These are phyloP conservation scores for Cancer borealis DNA, from an alignment of 2,888 invertebrate species.

Conservation along the genomic window DNA sequence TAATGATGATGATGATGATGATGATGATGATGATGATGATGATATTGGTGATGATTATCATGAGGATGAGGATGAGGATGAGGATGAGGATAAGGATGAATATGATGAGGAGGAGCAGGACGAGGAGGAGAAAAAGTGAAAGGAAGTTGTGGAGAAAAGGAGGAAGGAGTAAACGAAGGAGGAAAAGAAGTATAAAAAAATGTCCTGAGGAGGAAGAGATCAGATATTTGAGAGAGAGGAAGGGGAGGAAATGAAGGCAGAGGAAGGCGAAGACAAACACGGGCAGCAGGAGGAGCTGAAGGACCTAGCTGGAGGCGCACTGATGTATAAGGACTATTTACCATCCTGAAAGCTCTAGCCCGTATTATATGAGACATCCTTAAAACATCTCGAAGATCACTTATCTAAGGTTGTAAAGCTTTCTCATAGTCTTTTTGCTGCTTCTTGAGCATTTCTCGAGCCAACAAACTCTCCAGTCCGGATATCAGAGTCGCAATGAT, in stretches of 20 bases:
- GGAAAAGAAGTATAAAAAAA: not conserved
- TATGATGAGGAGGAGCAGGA: not conserved
- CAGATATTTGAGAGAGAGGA: not conserved
- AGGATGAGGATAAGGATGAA: no score
- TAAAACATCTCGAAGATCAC: not conserved
- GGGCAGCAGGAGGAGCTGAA: not conserved
- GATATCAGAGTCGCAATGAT: constrained; percentile 24
- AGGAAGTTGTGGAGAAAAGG: not conserved
- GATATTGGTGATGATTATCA: no score
- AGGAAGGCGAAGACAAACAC: not conserved
- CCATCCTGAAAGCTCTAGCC: not conserved
- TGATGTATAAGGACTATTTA: not conserved
- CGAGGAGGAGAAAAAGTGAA: not conserved
- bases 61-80: not conserved
- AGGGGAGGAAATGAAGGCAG: not conserved
- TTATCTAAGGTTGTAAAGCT: not conserved
- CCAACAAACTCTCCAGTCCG: not conserved
- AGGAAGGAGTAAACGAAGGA: not conserved
- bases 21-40: not conserved
- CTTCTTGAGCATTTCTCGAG: not conserved
- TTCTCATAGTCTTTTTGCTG: not conserved
- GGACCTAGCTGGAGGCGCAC: not conserved
- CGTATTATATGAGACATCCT: not conserved
- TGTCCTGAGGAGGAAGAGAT: not conserved
- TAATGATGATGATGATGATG: not conserved